These are phyloP conservation scores for Drosophila tripunctata DNA, from an alignment of 2,888 invertebrate species.

Conservation along the genomic window DNA sequence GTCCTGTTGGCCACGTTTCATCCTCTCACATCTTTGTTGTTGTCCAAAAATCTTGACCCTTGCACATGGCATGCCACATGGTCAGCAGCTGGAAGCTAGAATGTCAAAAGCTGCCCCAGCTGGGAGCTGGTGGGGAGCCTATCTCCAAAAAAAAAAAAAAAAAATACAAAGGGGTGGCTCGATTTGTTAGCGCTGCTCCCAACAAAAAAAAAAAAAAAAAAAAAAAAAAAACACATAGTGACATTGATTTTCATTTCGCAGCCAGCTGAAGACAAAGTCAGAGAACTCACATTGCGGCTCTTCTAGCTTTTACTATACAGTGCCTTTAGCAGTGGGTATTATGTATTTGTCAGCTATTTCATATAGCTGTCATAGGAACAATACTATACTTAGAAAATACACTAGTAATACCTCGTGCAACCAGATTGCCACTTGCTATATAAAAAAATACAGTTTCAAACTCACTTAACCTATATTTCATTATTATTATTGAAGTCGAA, in stretches of 20 bases:
- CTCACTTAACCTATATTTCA: too few relatives aligned
- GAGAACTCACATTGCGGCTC: conserved; percentile 38
- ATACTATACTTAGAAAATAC: too few relatives aligned
- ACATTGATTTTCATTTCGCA: conserved; percentile 71
- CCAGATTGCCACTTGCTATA: too few relatives aligned
- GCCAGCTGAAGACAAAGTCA: conserved; percentile 11
- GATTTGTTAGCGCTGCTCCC: conserved; percentile 46
- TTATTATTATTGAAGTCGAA: too few relatives aligned
- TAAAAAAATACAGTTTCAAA: too few relatives aligned
- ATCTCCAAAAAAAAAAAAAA: background rate
- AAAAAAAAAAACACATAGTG: conserved; percentile 24
- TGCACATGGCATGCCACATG: conserved; percentile 20
- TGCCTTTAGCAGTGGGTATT: too few relatives aligned
- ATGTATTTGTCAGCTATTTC: conserved; percentile 10
- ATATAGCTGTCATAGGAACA: too few relatives aligned
- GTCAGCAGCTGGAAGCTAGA: conserved; percentile 5
- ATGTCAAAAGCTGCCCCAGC: background rate
- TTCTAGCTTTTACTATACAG: conserved; percentile 21
- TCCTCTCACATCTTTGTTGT: conserved; percentile 27
- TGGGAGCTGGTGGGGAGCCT: background rate
- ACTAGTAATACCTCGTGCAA: too few relatives aligned
- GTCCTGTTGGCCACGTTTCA: background rate
- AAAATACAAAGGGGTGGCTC: background rate
- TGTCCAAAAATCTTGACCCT: conserved; percentile 47
- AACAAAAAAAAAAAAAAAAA: background rate